Base-by-base conservation (phyloP, 2,888 invertebrate species). In the Drosophila neonasuta region DNA sequence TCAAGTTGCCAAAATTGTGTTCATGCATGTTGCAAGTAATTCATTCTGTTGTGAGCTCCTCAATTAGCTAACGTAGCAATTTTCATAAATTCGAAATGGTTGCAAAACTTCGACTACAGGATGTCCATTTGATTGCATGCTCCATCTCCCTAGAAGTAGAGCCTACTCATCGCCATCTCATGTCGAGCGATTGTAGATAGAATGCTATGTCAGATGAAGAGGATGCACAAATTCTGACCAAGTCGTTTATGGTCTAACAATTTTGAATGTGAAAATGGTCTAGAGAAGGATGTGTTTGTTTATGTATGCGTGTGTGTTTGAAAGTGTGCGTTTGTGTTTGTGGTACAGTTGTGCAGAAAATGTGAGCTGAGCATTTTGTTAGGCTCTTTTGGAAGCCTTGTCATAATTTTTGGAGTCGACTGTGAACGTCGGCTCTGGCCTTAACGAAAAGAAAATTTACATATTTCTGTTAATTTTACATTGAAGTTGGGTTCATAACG, bases 391-490 rank as follows among this genome's bases (percentile, higher is more conserved):
- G 79, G 75, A 58, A 66, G 71, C 75, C 85, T 74, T 79, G 71
- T 63, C 79, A 64, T 74, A 74, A 71, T 63, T 75, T 58, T 70
- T 45, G 34, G 46, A 74, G 62, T 74, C 56, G 59, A 61, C 62
- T 71, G 50, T 56, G 46, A 59, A 52, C 45, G 57, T 52, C 58
- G 55, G 67, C 11, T 46, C 56, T 58, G 69, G 83, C 77, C 77
- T 85, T 80, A 86, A 76, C 83, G 88, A 69, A 83, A 81, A 74
- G 78, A 79, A 81, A 87, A 88, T 89, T 88, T 88, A 79, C 88
- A 88, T 88, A 88, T 88, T 88, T 88, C 80, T 88, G 88, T 88
- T 89, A 88, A 88, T 89, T 88, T 88, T 88, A 70, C 86, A 86
- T 86, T 79, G 74, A 87, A 88, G 87, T 87, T 86, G 74, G 87